These are phyloP conservation scores for Cheilosia scutellata DNA, from an alignment of 2,888 invertebrate genomes.

Conservation along the genomic window DNA sequence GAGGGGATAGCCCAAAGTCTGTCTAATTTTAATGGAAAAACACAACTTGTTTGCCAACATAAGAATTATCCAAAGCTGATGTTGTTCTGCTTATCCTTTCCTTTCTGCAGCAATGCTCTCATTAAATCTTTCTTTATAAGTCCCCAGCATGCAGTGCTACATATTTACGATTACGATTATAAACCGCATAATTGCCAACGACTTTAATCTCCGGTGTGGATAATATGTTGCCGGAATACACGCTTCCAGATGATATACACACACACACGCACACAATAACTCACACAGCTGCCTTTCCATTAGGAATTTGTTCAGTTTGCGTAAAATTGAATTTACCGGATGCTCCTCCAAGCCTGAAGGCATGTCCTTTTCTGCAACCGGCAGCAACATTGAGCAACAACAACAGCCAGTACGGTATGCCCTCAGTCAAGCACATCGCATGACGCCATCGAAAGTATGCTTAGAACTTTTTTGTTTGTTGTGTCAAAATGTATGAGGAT, in stretches of 20 bases:
- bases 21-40: neutral
- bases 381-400: slow-evolving; percentile 2
- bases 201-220: slow-evolving; percentile 51
- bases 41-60: neutral
- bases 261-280: neutral
- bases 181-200: slow-evolving; percentile 49
- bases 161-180: slow-evolving; percentile 34
- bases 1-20: neutral
- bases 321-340: slow-evolving; percentile 81
- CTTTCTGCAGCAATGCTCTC: neutral
- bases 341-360: slow-evolving; percentile 58
- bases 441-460: slow-evolving; percentile 2
- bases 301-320: slow-evolving; percentile 80
- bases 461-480: slow-evolving; percentile 12
- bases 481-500: slow-evolving; percentile 23
- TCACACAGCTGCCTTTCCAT: slow-evolving; percentile 39
- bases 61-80: neutral
- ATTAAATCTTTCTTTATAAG: neutral
- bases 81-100: neutral
- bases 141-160: neutral
- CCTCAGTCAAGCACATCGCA: neutral
- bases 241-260: neutral
- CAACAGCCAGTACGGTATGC: neutral
- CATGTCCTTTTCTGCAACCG: slow-evolving; percentile 7
- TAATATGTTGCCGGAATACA: slow-evolving; percentile 23